Percentiles rank a stretch among this genome's conserved stretches.
phyloP scores from a whole-genome alignment of 2,113 vertebrate species.

The Gallinago media region DNA sequence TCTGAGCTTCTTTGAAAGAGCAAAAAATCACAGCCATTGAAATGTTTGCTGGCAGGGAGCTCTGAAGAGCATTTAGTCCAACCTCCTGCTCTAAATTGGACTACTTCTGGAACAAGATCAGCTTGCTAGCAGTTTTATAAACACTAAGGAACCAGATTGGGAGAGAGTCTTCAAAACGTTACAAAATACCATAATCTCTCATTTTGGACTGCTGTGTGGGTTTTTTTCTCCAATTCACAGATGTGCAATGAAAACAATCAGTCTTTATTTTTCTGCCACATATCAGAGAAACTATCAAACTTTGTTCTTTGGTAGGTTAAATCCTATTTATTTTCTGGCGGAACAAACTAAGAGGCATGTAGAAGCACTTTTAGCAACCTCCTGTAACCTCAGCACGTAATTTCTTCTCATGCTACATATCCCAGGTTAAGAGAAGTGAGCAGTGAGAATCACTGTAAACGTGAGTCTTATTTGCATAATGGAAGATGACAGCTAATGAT shows the following conservation, averaged over 20 bases:
- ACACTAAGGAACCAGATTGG: background rate
- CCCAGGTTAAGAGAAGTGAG: background rate
- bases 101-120: background rate
- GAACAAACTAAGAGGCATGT: accelerated
- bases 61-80: background rate
- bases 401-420: background rate
- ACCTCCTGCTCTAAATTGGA: background rate
- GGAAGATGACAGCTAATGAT: background rate
- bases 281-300: background rate
- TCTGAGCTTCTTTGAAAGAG: background rate
- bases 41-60: background rate
- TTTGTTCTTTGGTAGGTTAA: background rate
- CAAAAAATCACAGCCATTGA: background rate
- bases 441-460: background rate
- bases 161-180: background rate
- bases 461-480: background rate
- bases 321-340: background rate
- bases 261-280: background rate
- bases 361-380: background rate
- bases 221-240: background rate
- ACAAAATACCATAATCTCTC: background rate
- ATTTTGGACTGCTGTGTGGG: background rate
- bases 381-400: background rate
- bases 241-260: background rate
- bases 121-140: accelerated